Evolutionary conservation across 2,888 invertebrate species (phyloP), one percentile per base, ranked within the genome.

Genomic region (Ganaspis brasiliensis): DNA sequence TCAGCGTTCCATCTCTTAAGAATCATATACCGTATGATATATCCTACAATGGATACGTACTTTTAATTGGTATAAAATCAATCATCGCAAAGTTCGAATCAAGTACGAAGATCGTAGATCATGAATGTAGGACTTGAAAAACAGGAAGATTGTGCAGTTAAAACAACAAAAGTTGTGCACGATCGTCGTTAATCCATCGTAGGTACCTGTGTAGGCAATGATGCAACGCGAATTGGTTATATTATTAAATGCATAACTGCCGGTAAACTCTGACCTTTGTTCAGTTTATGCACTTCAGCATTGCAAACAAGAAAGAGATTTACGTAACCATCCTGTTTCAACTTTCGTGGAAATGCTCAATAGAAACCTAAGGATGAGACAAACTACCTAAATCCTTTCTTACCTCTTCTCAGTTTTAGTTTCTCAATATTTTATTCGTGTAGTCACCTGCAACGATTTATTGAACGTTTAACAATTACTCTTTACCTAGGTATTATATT

Each of bases 261-360:
- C 45, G 72, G 72, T 81, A 76, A 82, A 83, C 75, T 82, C 74
- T 80, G 81, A 86, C 83, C 83, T 83, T 80, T 86, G 79, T 77
- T 9, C 45, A 67, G 45, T 45, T 26, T 45, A 67, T 67, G 67
- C 45, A 67, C 67, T 67, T 67, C n/a, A 67, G 67, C 26, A 72
- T 76, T 75, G 72, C 76, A 74, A 78, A 75, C 72, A 72, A 76
- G 76, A 81, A 77, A 79, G 74, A 77, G 72, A 78, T 77, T 81
- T 81, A 81, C 79, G 76, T 75, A 73, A 67, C 61, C 67, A 57
- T 79, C 70, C 78, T 67, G 73, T 79, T 79, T 72, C 21, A 72
- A 19, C 72, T 55, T 72, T 56, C 45, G n/a, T 67, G 45, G 45
- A 67, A 67, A 45, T 14, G n/a, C 24, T 45, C n/a, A 24, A 45